Base-by-base conservation (phyloP, 1,140 invertebrate species). In the Cotesia chilonis region DNA sequence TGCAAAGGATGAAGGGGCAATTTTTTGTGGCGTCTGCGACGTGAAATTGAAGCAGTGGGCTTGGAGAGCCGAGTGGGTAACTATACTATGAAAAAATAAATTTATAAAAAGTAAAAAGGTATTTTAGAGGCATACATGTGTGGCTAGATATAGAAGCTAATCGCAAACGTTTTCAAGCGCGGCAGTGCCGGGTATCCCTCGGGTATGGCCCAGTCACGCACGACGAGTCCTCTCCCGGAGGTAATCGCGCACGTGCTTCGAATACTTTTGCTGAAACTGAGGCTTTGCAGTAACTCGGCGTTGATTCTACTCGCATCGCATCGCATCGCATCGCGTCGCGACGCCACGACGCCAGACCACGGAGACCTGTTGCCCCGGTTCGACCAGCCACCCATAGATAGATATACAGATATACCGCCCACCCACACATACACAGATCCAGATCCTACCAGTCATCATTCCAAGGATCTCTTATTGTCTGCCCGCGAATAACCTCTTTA, bases 361-460 rank as follows among this genome's bases (percentile, higher is more conserved):
- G 71, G 76, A 76, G 67, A 79, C 78, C 78, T 80, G 78, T 81
- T 80, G 80, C 77, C 76, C 68, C 54, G 66, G 66, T 73, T 77
- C 72, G n/a, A 35, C 64, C 41, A 47, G 3, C 41, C 41, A 47
- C 41, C 35, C 36, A 37, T 10, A 64, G 4, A 55, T 14, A 66
- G 6, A 51, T 10, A 47, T 47, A 47, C 41, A 47, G 6, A 9
- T 1, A 47, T 47, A 9, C 5, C 10, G 10, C 5, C 41, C 41
- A 47, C 41, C 1, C 41, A 41, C 38, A 47, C 41, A 47, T 7
- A 9, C 41, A 9, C 10, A 47, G 5, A 47, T 47, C 41, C 10
- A 10, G 6, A 47, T 47, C 41, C 41, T 47, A 6, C 41, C 6
- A 47, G 41, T 47, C 41, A 47, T 47, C 41, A 47, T 47, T 47